phyloP scores from a whole-genome alignment of 2,797 vertebrate genomes.

The Molossus alvarezi region DNA sequence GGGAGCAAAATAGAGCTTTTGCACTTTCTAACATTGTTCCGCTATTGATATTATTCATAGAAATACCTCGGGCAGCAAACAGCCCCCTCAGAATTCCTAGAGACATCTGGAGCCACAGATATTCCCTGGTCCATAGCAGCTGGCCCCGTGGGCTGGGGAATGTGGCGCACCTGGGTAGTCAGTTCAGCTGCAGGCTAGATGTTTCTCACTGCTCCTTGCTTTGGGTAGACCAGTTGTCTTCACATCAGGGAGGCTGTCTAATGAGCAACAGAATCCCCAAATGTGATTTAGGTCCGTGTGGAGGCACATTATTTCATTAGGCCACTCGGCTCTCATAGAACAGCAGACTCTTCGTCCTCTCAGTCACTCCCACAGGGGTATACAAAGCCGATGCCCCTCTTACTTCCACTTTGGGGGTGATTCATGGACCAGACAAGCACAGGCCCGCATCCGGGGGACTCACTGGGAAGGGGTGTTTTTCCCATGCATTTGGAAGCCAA shows the following conservation, averaged over 20 bases:
- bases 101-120: rapidly evolving
- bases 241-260: slow-evolving; percentile 11
- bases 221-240: slow-evolving; percentile 54
- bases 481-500: slow-evolving; percentile 18
- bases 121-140: neutral
- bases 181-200: neutral
- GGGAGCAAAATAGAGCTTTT: slow-evolving; percentile 61
- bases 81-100: slow-evolving; percentile 46
- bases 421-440: slow-evolving; percentile 30
- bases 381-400: slow-evolving; percentile 28
- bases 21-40: slow-evolving; percentile 28
- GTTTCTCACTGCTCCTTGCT: neutral
- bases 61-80: neutral
- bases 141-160: too few relatives aligned
- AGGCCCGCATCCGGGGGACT: neutral
- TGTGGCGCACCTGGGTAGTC: neutral
- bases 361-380: slow-evolving; percentile 37
- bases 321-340: slow-evolving; percentile 51
- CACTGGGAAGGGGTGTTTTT: neutral
- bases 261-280: slow-evolving; percentile 63
- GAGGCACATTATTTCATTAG: slow-evolving; percentile 73
- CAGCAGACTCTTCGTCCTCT: slow-evolving; percentile 66
- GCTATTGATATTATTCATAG: slow-evolving; percentile 51
- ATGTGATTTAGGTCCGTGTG: slow-evolving; percentile 44
- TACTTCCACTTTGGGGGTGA: slow-evolving; percentile 31